Evolutionary conservation across 2,113 vertebrate species (phyloP).

Genomic region (sheep (Ovis aries)): DNA sequence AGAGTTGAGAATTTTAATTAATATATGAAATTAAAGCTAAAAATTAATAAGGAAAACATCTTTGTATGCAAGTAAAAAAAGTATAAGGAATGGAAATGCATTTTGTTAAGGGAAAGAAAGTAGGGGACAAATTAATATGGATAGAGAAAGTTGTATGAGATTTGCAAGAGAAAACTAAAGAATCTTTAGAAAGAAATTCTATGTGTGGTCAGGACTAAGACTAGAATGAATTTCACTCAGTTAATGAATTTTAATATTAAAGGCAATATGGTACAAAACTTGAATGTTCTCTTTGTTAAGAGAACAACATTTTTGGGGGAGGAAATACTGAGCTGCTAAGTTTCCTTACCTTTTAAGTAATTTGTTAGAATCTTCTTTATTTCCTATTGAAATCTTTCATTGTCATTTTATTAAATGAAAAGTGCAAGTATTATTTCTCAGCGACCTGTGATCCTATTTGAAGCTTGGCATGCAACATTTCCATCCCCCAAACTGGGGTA

Average conservation of each 20-base stretch:
- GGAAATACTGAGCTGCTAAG: not conserved
- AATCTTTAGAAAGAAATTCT: not conserved
- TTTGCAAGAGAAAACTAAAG: not conserved
- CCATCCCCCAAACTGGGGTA: not conserved
- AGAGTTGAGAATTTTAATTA: not conserved
- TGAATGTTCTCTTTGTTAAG: not conserved
- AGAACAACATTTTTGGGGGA: not conserved
- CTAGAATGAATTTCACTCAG: not conserved
- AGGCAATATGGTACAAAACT: not conserved
- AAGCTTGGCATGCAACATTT: not conserved
- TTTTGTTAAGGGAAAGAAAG: not conserved
- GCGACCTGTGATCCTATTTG: not conserved
- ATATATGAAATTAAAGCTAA: not conserved
- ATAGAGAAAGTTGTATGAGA: not conserved
- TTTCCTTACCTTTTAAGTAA: not conserved
- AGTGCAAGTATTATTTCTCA: not conserved
- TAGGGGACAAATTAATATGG: not conserved
- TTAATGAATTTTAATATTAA: not conserved
- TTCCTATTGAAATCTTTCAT: not conserved
- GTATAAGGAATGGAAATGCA: not conserved
- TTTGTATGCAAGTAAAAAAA: not conserved
- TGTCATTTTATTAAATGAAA: not conserved
- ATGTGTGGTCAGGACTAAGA: not conserved
- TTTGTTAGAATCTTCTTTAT: not conserved
- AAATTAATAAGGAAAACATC: not conserved